Conservation (phyloP, 2,797 vertebrate species). For the Spinus olivaceus region DNA sequence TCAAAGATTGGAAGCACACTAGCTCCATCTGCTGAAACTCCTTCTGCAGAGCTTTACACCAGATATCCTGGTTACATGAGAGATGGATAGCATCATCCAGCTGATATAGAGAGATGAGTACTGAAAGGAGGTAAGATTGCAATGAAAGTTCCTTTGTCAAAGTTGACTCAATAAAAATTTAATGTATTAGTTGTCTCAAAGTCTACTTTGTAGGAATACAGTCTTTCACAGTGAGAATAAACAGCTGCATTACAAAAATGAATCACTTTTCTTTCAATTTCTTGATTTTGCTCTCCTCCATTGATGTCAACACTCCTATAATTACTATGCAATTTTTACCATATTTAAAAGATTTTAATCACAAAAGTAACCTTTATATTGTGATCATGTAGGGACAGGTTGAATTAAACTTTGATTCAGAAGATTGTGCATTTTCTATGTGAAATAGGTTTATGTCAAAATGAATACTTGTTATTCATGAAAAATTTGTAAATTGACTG, state of each 20-base stretch:
- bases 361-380: not conserved
- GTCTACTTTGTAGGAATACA: not conserved
- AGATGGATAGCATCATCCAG: not conserved
- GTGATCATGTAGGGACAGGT: not conserved
- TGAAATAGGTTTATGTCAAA: not conserved
- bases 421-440: not conserved
- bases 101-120: not conserved
- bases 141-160: not conserved
- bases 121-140: not conserved
- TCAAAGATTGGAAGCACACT: conserved; percentile 51
- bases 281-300: not conserved
- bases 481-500: not conserved
- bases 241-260: not conserved
- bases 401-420: not conserved
- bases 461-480: not conserved
- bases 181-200: not conserved
- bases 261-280: not conserved
- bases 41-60: not conserved
- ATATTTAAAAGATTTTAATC: not conserved
- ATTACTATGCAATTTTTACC: not conserved
- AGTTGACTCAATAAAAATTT: not conserved
- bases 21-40: conserved; percentile 71
- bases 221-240: not conserved
- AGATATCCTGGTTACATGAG: fast-evolving
- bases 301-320: not conserved